Percentiles rank a stretch among this genome's conserved stretches.
Evolutionary conservation across 35 echinoderm and acorn worm genomes (phyloP).

Genomic region (Patiria miniata): DNA sequence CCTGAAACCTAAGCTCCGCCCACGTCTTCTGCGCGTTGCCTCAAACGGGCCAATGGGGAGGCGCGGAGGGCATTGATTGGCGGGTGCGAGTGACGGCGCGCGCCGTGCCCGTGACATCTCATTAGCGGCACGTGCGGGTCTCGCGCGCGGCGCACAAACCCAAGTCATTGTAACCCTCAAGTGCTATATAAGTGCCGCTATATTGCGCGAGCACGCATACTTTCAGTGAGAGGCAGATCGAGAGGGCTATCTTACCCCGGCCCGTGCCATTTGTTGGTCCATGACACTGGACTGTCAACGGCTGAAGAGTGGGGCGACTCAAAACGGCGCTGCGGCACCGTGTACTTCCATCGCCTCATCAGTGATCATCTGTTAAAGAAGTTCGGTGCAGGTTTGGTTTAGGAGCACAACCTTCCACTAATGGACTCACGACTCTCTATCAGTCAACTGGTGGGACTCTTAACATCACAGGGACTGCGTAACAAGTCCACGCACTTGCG

Average conservation of each 20-base stretch:
- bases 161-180: slow-evolving; percentile 5
- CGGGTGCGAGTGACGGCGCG: slow-evolving; percentile 10
- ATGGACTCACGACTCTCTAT: neutral
- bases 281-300: neutral
- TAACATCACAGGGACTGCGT: neutral
- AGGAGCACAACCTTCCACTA: neutral
- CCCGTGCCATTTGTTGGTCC: slow-evolving; percentile 16
- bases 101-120: neutral
- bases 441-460: slow-evolving; percentile 3
- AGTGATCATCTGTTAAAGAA: neutral
- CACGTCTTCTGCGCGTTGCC: neutral
- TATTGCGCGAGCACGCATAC: slow-evolving; percentile 10
- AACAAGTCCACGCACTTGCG: neutral
- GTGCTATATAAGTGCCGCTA: slow-evolving; percentile 25
- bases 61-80: neutral
- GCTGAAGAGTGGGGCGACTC: neutral
- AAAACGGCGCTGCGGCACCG: neutral
- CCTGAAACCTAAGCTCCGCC: neutral
- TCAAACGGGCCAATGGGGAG: neutral
- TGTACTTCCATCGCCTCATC: neutral
- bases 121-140: slow-evolving; percentile 17
- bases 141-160: neutral
- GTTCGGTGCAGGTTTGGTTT: neutral
- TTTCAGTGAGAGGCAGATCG: slow-evolving; percentile 1
- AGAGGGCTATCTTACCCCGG: neutral